Conservation (phyloP, 2,113 vertebrate species). For the Pionites leucogaster region DNA sequence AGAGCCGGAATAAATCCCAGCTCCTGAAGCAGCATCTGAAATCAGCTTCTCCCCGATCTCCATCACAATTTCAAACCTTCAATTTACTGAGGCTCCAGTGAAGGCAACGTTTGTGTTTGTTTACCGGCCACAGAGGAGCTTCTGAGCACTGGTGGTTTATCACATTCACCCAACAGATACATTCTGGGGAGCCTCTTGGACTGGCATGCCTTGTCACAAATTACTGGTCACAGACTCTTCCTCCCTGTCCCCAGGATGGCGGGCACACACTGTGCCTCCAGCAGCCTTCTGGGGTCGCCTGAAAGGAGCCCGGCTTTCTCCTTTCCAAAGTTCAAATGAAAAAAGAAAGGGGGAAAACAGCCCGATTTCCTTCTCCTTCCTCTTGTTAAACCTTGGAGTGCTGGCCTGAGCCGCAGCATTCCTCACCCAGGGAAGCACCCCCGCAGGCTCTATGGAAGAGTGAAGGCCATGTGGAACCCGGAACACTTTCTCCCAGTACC, state of each 20-base stretch:
- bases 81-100: background rate
- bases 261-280: background rate
- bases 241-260: background rate
- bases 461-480: background rate
- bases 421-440: background rate
- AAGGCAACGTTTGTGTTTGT: background rate
- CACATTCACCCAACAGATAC: background rate
- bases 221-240: background rate
- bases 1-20: background rate
- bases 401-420: background rate
- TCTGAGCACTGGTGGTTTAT: rapidly evolving
- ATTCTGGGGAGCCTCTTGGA: background rate
- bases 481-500: background rate
- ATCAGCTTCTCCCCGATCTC: background rate
- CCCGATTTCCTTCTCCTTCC: background rate
- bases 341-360: background rate
- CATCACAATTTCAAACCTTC: background rate
- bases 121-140: background rate
- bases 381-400: background rate
- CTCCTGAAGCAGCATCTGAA: background rate
- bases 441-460: background rate
- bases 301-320: background rate
- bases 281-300: background rate
- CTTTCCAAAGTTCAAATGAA: background rate
- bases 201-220: background rate